These are phyloP conservation scores for Agapornis canus DNA, from an alignment of 2,797 vertebrate species.

Conservation along the genomic window DNA sequence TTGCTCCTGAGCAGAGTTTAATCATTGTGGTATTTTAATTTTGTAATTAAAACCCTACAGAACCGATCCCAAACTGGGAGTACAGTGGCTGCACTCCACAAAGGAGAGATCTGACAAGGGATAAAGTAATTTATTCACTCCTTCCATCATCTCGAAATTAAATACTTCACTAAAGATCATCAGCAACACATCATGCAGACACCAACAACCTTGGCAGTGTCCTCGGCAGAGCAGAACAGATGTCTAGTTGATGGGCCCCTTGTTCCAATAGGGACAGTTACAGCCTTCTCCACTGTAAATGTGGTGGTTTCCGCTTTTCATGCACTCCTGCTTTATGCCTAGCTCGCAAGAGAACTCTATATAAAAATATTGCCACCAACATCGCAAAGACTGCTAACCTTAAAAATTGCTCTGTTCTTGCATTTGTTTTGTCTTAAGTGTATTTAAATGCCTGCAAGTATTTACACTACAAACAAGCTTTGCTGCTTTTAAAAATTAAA, in stretches of 20 bases:
- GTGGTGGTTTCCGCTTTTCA: constrained; percentile 1
- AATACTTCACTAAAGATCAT: constrained; percentile 21
- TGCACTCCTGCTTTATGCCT: not conserved
- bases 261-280: not conserved
- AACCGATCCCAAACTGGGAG: constrained; percentile 14
- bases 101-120: not conserved
- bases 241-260: constrained; percentile 17
- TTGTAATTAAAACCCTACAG: not conserved
- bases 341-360: not conserved
- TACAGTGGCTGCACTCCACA: not conserved
- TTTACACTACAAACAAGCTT: not conserved
- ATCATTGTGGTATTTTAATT: constrained; percentile 7
- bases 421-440: not conserved
- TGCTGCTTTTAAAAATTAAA: not conserved
- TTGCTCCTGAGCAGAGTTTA: not conserved
- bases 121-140: constrained; percentile 32
- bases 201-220: constrained; percentile 34
- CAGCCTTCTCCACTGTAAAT: not conserved
- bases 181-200: not conserved
- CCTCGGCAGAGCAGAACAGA: constrained; percentile 30
- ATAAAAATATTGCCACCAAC: not conserved
- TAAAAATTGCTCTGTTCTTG: not conserved
- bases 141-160: constrained; percentile 19
- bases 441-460: not conserved
- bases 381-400: not conserved